Percentiles rank a stretch among this genome's conserved stretches.
Conservation (phyloP, 2,797 vertebrate species). For the Masticophis lateralis region DNA sequence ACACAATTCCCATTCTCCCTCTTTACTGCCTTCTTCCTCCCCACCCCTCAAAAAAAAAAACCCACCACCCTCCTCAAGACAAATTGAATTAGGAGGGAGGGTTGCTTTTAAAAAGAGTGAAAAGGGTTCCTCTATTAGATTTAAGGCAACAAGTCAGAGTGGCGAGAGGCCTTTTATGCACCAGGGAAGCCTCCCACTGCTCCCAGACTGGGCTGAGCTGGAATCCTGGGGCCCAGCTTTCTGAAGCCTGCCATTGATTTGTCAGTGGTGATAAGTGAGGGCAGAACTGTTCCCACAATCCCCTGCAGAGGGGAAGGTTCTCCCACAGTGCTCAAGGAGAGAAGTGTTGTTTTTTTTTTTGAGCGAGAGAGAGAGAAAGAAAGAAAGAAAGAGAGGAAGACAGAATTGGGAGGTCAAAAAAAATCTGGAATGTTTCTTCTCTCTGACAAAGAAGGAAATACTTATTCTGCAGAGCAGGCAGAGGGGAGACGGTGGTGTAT, state of each 20-base stretch:
- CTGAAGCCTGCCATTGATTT: slow-evolving; percentile 78
- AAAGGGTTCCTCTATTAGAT: slow-evolving; percentile 61
- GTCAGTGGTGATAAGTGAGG: slow-evolving; percentile 76
- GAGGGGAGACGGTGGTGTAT: slow-evolving; percentile 9
- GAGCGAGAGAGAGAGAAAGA: slow-evolving; percentile 38
- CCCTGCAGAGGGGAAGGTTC: slow-evolving; percentile 74
- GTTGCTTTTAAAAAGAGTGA: slow-evolving; percentile 47
- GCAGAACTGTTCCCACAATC: slow-evolving; percentile 78
- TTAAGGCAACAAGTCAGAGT: slow-evolving; percentile 71
- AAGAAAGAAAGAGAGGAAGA: slow-evolving; percentile 56
- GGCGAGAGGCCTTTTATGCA: slow-evolving; percentile 66
- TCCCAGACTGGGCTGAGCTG: slow-evolving; percentile 60
- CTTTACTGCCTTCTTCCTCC: slow-evolving; percentile 29
- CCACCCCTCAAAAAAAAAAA: slow-evolving; percentile 39
- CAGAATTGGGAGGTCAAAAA: slow-evolving; percentile 38
- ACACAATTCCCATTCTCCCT: neutral
- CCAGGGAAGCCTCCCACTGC: slow-evolving; percentile 70
- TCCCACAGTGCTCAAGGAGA: slow-evolving; percentile 75
- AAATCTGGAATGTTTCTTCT: slow-evolving; percentile 40
- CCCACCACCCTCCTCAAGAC: slow-evolving; percentile 53
- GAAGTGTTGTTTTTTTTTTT: neutral
- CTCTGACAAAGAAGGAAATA: slow-evolving; percentile 32
- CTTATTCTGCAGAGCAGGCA: slow-evolving; percentile 27
- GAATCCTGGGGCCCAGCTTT: slow-evolving; percentile 74
- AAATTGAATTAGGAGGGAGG: slow-evolving; percentile 48